Evolutionary conservation across 2,888 invertebrate genomes (phyloP).

Genomic region (Scaptomyza reducta): DNA sequence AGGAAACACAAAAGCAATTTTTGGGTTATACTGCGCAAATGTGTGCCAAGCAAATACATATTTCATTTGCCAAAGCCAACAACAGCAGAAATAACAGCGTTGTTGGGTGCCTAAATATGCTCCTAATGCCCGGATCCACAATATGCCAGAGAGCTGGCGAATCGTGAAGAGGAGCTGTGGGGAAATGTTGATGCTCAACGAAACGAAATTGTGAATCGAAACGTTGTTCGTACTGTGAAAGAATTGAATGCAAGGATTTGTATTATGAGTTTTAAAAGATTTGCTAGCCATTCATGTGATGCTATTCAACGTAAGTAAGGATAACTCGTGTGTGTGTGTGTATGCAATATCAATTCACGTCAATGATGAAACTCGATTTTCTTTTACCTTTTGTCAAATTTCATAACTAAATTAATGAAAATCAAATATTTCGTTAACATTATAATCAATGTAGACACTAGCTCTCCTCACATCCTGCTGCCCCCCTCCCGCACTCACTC

Average conservation of each 20-base stretch:
- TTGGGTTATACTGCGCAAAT: conserved; percentile 41
- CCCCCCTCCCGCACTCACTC: not conserved
- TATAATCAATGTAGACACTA: not conserved
- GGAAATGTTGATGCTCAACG: not conserved
- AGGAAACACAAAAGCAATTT: conserved; percentile 45
- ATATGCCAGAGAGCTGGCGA: conserved; percentile 12
- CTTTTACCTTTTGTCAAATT: not conserved
- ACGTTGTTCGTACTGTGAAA: too few relatives aligned
- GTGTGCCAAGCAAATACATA: conserved; percentile 62
- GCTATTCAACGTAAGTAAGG: too few relatives aligned
- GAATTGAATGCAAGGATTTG: not conserved
- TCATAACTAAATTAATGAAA: not conserved
- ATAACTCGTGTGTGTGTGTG: too few relatives aligned
- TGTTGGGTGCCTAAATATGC: conserved; percentile 25
- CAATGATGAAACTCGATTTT: too few relatives aligned
- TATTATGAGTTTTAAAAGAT: not conserved
- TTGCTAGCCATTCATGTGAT: too few relatives aligned
- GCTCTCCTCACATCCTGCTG: not conserved
- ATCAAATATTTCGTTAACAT: not conserved
- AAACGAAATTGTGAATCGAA: not conserved
- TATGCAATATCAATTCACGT: too few relatives aligned
- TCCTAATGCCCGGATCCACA: conserved; percentile 18
- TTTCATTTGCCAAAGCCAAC: conserved; percentile 46
- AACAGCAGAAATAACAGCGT: not conserved
- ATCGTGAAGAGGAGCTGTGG: not conserved